Evolutionary conservation across 2,888 invertebrate species (phyloP).

Genomic region (Nomada lathburiana): DNA sequence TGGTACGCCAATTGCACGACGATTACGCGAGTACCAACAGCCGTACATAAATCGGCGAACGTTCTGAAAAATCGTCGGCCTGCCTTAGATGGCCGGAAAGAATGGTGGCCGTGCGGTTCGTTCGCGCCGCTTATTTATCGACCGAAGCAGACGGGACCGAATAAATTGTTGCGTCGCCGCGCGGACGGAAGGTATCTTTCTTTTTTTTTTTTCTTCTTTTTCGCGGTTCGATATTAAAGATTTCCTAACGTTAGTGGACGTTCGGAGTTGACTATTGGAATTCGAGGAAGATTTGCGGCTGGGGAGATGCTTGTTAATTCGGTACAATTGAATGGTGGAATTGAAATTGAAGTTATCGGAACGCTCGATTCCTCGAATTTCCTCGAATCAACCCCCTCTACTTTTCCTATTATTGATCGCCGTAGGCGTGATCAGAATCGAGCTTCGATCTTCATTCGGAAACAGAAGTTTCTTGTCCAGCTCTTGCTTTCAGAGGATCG

Average conservation of each 20-base stretch:
- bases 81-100: constrained; percentile 53
- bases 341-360: background rate
- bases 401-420: background rate
- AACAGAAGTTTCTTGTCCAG: background rate
- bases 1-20: constrained; percentile 67
- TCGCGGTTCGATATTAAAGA: constrained; percentile 23
- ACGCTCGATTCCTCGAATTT: background rate
- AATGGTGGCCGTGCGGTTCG: constrained; percentile 36
- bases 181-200: no score
- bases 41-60: constrained; percentile 56
- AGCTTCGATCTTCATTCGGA: background rate
- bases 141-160: constrained; percentile 3
- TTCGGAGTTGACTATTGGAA: no score
- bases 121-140: constrained; percentile 50
- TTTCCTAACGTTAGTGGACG: background rate
- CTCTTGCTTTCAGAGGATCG: background rate
- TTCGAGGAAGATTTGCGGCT: background rate
- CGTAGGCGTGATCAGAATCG: background rate
- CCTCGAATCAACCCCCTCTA: background rate
- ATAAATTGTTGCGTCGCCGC: constrained; percentile 24
- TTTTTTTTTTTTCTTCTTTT: background rate
- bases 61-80: constrained; percentile 38
- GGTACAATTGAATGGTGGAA: background rate
- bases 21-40: constrained; percentile 65
- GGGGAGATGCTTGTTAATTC: background rate